Evolutionary conservation across 92 coral and sea anemone genomes (phyloP).

Genomic region (Meandrina meandrites): DNA sequence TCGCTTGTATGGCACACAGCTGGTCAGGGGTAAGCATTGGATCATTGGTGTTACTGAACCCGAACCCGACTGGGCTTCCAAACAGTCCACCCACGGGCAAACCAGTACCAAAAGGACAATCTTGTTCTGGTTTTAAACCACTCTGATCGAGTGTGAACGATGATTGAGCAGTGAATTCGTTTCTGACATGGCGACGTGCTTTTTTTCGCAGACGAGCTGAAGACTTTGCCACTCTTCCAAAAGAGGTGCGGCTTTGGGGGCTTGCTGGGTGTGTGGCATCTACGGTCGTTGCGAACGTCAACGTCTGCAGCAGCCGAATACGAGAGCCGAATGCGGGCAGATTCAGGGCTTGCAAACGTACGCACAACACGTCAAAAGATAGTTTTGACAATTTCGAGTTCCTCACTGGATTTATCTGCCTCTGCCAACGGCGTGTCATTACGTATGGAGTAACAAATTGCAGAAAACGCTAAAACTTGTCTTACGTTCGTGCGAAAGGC

Average conservation of each 20-base stretch:
- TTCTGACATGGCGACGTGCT: neutral
- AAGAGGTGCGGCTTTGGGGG: neutral
- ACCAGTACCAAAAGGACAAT: neutral
- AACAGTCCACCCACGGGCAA: neutral
- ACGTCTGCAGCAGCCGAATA: neutral
- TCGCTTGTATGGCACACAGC: neutral
- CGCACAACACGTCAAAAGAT: neutral
- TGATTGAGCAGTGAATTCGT: neutral
- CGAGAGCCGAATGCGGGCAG: neutral
- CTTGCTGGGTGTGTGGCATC: neutral
- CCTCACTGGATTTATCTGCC: neutral
- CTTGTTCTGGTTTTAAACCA: neutral
- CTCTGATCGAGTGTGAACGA: neutral
- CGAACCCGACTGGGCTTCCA: neutral
- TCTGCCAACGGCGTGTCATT: neutral
- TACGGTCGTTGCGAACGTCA: neutral
- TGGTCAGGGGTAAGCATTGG: neutral
- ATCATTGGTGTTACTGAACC: neutral
- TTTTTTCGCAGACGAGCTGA: neutral
- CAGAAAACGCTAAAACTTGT: neutral
- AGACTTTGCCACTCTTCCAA: neutral
- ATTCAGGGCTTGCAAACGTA: neutral
- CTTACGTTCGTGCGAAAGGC: neutral
- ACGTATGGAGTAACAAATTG: neutral
- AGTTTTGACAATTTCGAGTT: neutral